These are phyloP conservation scores for Darevskia mixta DNA, from an alignment of 2,797 vertebrate species.

Conservation along the genomic window DNA sequence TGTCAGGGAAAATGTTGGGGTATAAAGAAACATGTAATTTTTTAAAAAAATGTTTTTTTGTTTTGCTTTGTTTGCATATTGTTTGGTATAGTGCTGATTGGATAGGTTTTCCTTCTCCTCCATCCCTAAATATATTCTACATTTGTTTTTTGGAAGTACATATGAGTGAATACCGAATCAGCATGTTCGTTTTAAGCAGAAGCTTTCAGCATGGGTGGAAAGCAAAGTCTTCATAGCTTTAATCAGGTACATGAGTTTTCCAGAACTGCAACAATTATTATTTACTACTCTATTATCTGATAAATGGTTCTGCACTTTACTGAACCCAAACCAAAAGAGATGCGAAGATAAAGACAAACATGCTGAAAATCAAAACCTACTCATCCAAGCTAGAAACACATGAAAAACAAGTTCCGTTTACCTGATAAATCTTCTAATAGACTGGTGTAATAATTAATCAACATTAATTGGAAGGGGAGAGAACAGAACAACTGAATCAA, in stretches of 20 bases:
- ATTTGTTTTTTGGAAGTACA: constrained; percentile 40
- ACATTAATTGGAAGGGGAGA: constrained; percentile 33
- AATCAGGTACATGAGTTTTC: constrained; percentile 59
- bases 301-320: constrained; percentile 44
- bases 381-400: constrained; percentile 19
- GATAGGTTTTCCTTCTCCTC: too few species aligned
- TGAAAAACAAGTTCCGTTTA: constrained; percentile 31
- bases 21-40: too few species aligned
- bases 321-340: too few species aligned
- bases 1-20: too few species aligned
- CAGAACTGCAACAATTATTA: constrained; percentile 53
- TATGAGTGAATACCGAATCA: constrained; percentile 41
- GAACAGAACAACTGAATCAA: constrained; percentile 10
- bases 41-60: too few species aligned
- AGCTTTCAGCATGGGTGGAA: background rate
- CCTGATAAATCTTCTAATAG: constrained; percentile 32
- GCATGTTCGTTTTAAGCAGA: constrained; percentile 46
- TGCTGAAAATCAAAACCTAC: constrained; percentile 33
- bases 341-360: too few species aligned
- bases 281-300: constrained; percentile 51
- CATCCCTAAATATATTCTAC: constrained; percentile 19
- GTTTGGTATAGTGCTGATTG: too few species aligned
- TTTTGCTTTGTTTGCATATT: too few species aligned
- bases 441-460: constrained; percentile 51
- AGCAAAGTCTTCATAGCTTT: constrained; percentile 33